Percentiles rank a stretch among this genome's conserved stretches.
These are phyloP conservation scores for Beris morrisii DNA, from an alignment of 2,888 invertebrate genomes.

Conservation along the genomic window DNA sequence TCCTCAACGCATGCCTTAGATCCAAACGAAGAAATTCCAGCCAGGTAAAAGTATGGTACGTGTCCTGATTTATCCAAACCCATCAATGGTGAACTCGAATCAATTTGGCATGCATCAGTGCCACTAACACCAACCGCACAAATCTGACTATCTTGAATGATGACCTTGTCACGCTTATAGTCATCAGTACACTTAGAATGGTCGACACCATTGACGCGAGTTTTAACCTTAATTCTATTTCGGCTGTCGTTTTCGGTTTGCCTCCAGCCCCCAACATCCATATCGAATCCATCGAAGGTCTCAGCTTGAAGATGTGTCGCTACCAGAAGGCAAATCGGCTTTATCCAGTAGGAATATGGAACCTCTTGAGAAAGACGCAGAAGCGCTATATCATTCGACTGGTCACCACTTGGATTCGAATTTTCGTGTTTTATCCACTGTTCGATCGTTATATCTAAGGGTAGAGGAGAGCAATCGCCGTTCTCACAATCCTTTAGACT, in stretches of 20 bases:
- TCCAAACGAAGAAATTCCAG: too few species aligned
- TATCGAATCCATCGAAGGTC: conserved; percentile 43
- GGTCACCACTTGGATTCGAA: conserved; percentile 61
- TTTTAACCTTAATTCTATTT: conserved; percentile 61
- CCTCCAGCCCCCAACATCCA: conserved; percentile 66
- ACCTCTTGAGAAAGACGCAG: conserved; percentile 63
- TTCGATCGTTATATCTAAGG: conserved; percentile 65
- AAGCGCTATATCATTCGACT: conserved; percentile 63
- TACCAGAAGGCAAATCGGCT: conserved; percentile 64
- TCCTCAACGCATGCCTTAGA: too few species aligned
- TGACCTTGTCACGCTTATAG: conserved; percentile 58
- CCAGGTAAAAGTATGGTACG: too few species aligned
- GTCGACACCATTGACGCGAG: conserved; percentile 58
- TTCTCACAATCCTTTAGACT: conserved; percentile 37
- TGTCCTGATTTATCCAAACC: too few species aligned
- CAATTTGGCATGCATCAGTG: too few species aligned
- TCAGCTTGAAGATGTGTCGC: conserved; percentile 47
- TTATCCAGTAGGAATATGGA: conserved; percentile 60
- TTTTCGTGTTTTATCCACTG: conserved; percentile 66
- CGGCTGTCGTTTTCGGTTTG: conserved; percentile 58
- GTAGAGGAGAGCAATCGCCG: conserved; percentile 63
- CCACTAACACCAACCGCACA: conserved; percentile 63
- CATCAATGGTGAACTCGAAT: too few species aligned
- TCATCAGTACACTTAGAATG: conserved; percentile 58
- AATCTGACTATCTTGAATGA: conserved; percentile 59